Evolutionary conservation across 2,113 vertebrate species (phyloP).

Genomic region (Pycnonotus jocosus): DNA sequence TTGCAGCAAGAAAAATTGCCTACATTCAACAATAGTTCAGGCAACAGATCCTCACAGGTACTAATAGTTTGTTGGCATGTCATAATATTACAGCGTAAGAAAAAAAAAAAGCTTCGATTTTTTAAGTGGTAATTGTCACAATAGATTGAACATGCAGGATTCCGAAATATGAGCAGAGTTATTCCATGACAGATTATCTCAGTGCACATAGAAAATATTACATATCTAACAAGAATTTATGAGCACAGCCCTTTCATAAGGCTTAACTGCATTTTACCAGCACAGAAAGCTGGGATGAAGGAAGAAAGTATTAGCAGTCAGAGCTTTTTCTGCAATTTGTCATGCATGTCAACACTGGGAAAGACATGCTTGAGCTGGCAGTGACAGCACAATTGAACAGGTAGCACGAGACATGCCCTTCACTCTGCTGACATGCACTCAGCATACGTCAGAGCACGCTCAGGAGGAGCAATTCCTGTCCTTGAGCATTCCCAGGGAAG

Average conservation of each 20-base stretch:
- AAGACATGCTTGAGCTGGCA: neutral
- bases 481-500: neutral
- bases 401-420: neutral
- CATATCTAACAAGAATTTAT: neutral
- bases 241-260: neutral
- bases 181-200: neutral
- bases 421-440: neutral
- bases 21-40: neutral
- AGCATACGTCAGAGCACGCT: neutral
- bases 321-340: neutral
- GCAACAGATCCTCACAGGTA: neutral
- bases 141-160: neutral
- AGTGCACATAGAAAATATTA: rapidly evolving
- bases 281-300: neutral
- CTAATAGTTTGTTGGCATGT: neutral
- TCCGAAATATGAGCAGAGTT: neutral
- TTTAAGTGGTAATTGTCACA: neutral
- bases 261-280: neutral
- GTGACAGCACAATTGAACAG: neutral
- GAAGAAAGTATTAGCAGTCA: neutral
- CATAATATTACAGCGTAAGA: neutral
- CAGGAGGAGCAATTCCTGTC: neutral
- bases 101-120: neutral
- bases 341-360: neutral
- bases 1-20: neutral